Percentiles rank a stretch among this genome's conserved stretches.
These are phyloP conservation scores for Gymnarchus niloticus DNA, from an alignment of 2,113 vertebrate species.

Conservation along the genomic window DNA sequence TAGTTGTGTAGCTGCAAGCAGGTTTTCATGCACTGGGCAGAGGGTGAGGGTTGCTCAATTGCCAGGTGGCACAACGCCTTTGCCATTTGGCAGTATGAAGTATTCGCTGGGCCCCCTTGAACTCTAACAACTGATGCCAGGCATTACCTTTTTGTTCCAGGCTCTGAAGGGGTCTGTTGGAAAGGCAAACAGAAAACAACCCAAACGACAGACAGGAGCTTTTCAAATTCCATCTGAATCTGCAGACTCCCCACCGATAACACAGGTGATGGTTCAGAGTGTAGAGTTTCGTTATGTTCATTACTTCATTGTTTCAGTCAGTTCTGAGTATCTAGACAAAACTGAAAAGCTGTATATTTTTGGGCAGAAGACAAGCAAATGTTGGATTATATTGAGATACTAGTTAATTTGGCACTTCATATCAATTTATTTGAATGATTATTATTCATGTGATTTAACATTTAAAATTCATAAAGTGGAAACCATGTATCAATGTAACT, in stretches of 20 bases:
- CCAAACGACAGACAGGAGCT: not conserved
- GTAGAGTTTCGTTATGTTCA: not conserved
- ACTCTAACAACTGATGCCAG: slow-evolving; percentile 11
- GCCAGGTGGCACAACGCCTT: not conserved
- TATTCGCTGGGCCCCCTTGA: not conserved
- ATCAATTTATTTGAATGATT: not conserved
- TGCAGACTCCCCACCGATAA: not conserved
- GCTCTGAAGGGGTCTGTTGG: not conserved
- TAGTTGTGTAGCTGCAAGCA: not conserved
- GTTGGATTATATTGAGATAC: too few relatives aligned
- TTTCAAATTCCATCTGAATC: not conserved
- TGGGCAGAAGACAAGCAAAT: too few relatives aligned
- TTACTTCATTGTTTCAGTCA: not conserved
- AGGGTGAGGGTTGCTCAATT: not conserved
- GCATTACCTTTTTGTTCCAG: slow-evolving; percentile 14
- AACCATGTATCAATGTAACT: not conserved
- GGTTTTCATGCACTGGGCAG: not conserved
- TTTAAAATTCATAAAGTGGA: not conserved
- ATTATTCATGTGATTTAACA: not conserved
- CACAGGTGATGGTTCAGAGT: not conserved
- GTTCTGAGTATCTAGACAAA: not conserved
- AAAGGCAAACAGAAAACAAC: slow-evolving; percentile 7
- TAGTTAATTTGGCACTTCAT: not conserved
- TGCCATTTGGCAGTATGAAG: not conserved
- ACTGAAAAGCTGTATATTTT: not conserved